These are phyloP conservation scores for Stratiolaelaps scimitus DNA, from an alignment of 1,140 invertebrate species.

Conservation along the genomic window DNA sequence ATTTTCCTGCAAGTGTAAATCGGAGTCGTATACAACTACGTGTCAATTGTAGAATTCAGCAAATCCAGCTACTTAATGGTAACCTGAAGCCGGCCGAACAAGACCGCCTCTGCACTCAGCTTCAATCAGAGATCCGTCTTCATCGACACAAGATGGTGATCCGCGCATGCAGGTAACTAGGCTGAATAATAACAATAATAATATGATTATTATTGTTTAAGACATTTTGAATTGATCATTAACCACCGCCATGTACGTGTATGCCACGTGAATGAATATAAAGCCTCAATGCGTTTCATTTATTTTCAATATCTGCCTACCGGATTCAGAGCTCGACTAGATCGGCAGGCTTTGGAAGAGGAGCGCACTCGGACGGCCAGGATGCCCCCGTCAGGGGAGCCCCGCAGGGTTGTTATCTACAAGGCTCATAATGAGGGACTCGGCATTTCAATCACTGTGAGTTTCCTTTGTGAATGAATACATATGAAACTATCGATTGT, in stretches of 20 bases:
- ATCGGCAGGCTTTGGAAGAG: constrained; percentile 34
- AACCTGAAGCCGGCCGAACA: constrained; percentile 62
- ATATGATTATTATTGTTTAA: too few species aligned
- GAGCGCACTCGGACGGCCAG: constrained; percentile 40
- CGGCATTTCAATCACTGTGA: constrained; percentile 66
- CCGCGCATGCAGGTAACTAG: constrained; percentile 42
- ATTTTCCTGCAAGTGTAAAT: not conserved
- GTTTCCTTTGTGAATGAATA: constrained; percentile 36
- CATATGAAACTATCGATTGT: not conserved
- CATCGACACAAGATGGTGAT: constrained; percentile 70
- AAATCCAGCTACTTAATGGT: constrained; percentile 61
- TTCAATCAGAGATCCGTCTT: constrained; percentile 70
- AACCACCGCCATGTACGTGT: not conserved
- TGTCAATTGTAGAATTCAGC: constrained; percentile 56
- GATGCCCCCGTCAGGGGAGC: constrained; percentile 44
- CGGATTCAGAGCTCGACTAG: constrained; percentile 15
- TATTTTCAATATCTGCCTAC: not conserved
- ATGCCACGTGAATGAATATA: not conserved
- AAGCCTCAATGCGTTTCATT: not conserved
- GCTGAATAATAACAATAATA: too few species aligned
- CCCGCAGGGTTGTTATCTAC: constrained; percentile 44
- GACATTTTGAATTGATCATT: constrained; percentile 4
- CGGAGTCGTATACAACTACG: constrained; percentile 14
- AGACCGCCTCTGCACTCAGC: constrained; percentile 66
- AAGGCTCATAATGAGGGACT: constrained; percentile 58